Percentiles rank a stretch among this genome's conserved stretches.
Evolutionary conservation across 2,113 vertebrate genomes (phyloP).

Genomic region (Hippolais icterina): DNA sequence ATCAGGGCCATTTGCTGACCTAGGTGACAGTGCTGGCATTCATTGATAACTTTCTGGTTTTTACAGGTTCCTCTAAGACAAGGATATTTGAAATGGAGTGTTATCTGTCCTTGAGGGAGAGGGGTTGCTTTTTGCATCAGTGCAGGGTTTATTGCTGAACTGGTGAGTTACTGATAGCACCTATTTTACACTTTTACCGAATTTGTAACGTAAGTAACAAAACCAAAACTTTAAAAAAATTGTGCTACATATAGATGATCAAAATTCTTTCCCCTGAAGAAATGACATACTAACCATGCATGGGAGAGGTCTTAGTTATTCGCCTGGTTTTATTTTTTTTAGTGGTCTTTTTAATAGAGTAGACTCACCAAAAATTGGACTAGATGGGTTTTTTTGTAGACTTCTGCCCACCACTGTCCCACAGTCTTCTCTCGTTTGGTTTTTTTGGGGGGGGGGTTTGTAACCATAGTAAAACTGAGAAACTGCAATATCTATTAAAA

Average conservation of each 20-base stretch:
- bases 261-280: background rate
- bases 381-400: background rate
- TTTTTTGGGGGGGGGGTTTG: background rate
- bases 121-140: background rate
- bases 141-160: background rate
- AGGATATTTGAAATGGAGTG: background rate
- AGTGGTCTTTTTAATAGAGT: background rate
- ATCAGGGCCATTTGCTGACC: background rate
- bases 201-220: background rate
- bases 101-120: background rate
- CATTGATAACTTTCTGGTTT: background rate
- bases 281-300: background rate
- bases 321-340: background rate
- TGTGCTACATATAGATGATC: background rate
- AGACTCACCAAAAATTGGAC: background rate
- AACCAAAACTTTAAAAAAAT: background rate
- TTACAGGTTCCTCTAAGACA: background rate
- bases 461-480: background rate
- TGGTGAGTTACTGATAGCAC: background rate
- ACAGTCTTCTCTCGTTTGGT: background rate
- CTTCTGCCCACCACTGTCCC: background rate
- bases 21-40: background rate
- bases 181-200: background rate
- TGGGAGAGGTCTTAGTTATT: background rate
- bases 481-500: background rate